Base-by-base conservation (phyloP, 2,888 invertebrate species). In the Iphiclides podalirius region DNA sequence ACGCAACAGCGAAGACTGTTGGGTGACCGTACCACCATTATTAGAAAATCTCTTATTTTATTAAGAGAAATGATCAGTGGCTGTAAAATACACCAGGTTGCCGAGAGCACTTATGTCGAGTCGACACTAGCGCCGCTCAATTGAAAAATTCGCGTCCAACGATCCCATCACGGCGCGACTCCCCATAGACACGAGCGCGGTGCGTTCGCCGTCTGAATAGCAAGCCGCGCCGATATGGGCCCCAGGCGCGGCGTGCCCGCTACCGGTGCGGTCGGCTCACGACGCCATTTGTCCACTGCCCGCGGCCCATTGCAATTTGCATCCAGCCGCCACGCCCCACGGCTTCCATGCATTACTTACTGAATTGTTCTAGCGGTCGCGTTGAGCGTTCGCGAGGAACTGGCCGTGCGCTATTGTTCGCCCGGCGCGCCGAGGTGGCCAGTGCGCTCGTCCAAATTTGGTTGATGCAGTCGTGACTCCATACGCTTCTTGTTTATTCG, bases 221-320 rank as follows among this genome's bases (percentile, higher is more conserved):
- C 66, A 67, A 70, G 62, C 67, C 39, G 26, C 15, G 31, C 42
- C 14, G 33, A 17, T 34, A 20, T 42, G 14, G 31, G 64, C 72
- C 65, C 51, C 55, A 40, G 70, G 72, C 70, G 52, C 48, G 58
- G 67, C n/a, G n/a, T n/a, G n/a, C 64, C 34, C 12, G 84, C 85
- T 87, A 85, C 86, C 74, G 86, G 84, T 80, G 82, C 71, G 85
- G 83, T 78, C 82, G 75, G 54, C 70, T 70, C 86, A 85, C 84
- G 86, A 81, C 67, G 72, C 80, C 75, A 82, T 81, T 81, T 79
- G 83, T 81, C 82, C 77, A 76, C 59, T 62, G 79, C 85, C 79
- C 54, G 61, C 53, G 78, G 83, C 66, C 64, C 65, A 58, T 67
- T 69, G 77, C 82, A 83, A 85, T 85, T 87, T 85, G 81, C 84